Conservation (phyloP, 53 echinoderm and acorn worm species). For the Hippasteria phrygiana region DNA sequence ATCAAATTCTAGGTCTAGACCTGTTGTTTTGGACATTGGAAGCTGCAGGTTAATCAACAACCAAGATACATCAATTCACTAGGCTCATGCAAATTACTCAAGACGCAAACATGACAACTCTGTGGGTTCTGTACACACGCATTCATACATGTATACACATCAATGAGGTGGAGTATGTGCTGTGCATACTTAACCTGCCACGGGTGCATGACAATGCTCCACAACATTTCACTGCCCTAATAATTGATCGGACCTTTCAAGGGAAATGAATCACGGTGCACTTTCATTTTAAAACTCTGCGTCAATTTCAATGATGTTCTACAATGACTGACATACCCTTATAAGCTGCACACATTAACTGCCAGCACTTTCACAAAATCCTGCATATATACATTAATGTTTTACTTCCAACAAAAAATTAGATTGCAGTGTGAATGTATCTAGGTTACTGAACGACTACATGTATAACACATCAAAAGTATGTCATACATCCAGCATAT, state of each 20-base stretch:
- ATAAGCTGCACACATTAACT: background rate
- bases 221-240: background rate
- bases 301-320: background rate
- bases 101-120: no score
- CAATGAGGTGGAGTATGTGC: no score
- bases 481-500: no score
- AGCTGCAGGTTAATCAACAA: slow-evolving; percentile 9
- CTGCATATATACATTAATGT: no score
- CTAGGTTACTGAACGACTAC: no score
- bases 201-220: background rate
- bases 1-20: background rate
- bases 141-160: no score
- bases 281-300: background rate
- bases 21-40: background rate
- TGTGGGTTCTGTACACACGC: no score
- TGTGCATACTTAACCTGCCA: background rate
- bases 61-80: background rate
- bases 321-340: background rate
- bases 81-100: no score
- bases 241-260: background rate
- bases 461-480: no score
- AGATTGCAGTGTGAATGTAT: no score
- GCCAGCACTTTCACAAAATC: background rate
- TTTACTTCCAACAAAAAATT: no score
- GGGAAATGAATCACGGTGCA: background rate